Conservation (phyloP, 2,888 invertebrate species). For the Acheta domesticus region DNA sequence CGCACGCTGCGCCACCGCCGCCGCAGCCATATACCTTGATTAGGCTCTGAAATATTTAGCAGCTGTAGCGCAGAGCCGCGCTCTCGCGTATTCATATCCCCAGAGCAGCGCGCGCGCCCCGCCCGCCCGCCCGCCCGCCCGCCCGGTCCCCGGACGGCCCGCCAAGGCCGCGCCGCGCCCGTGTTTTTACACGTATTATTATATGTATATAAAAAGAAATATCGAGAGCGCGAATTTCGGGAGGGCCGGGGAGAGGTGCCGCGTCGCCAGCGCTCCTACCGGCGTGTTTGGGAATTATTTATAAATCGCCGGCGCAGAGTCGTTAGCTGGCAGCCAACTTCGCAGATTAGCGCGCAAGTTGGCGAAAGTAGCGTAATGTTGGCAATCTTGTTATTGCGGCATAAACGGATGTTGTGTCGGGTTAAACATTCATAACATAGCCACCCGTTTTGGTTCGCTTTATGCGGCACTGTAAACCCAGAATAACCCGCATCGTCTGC, state of each 20-base stretch:
- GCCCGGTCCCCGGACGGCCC: neutral
- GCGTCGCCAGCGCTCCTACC: neutral
- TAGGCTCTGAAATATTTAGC: slow-evolving; percentile 37
- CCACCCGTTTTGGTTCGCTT: slow-evolving; percentile 1
- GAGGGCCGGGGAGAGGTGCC: neutral
- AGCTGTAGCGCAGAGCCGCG: slow-evolving; percentile 23
- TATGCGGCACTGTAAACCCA: slow-evolving; percentile 7
- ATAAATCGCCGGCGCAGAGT: neutral
- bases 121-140: neutral
- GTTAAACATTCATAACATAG: slow-evolving; percentile 18
- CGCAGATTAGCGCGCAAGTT: slow-evolving; percentile 5
- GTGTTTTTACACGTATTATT: neutral
- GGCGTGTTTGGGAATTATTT: neutral
- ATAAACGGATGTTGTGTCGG: neutral
- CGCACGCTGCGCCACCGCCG: neutral
- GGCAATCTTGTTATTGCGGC: slow-evolving; percentile 9
- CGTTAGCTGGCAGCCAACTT: neutral
- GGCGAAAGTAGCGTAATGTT: neutral
- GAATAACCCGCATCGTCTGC: slow-evolving; percentile 11
- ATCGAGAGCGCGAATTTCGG: neutral
- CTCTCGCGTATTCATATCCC: neutral
- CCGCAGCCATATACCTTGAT: slow-evolving; percentile 34
- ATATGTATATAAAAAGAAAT: neutral
- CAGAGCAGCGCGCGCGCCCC: neutral
- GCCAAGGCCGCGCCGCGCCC: neutral